Evolutionary conservation across 2,113 vertebrate genomes (phyloP).

Genomic region (Plotosus lineatus): DNA sequence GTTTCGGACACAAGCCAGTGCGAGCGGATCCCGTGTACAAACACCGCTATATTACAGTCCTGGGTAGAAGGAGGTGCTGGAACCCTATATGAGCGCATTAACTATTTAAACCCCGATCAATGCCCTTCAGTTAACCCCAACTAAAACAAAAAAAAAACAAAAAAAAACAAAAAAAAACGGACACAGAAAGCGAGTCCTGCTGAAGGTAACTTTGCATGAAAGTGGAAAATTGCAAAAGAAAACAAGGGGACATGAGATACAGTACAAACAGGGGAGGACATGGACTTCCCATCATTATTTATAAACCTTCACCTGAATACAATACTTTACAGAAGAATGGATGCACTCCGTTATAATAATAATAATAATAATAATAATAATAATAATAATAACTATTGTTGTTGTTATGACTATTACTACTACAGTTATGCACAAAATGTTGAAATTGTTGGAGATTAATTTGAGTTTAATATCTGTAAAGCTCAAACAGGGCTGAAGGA

Average conservation of each 20-base stretch:
- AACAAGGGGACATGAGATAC: background rate
- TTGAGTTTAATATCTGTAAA: background rate
- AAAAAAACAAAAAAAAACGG: too few relatives aligned
- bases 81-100: constrained; percentile 59
- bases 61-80: constrained; percentile 52
- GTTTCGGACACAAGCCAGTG: constrained; percentile 52
- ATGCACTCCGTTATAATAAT: background rate
- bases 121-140: constrained; percentile 62
- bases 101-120: constrained; percentile 65
- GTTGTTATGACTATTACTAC: background rate
- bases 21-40: constrained; percentile 51
- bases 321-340: background rate
- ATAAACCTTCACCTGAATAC: background rate
- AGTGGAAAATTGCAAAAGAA: constrained; percentile 12
- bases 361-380: background rate
- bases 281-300: background rate
- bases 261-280: background rate
- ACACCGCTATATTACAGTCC: constrained; percentile 59
- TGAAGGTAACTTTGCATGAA: constrained; percentile 22
- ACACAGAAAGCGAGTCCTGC: constrained; percentile 45
- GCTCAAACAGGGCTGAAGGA: background rate
- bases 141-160: too few relatives aligned
- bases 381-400: background rate
- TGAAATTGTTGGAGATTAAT: too few relatives aligned
- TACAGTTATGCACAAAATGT: too few relatives aligned